phyloP scores from a whole-genome alignment of 2,888 invertebrate species.

The Protodeltote pygarga region DNA sequence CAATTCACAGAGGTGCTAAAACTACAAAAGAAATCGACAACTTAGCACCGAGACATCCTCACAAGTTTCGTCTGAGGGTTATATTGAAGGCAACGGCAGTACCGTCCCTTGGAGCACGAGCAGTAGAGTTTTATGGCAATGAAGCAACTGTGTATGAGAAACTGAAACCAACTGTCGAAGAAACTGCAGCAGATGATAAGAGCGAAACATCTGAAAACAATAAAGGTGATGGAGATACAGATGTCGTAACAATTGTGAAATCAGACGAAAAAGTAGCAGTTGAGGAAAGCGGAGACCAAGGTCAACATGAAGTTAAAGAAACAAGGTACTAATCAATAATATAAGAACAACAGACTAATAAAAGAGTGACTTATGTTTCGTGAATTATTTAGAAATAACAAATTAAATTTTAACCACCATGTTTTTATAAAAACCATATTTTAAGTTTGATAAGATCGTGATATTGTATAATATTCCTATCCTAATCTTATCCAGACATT shows the following conservation, averaged over 20 bases:
- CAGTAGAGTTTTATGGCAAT: conserved; percentile 61
- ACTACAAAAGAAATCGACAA: conserved; percentile 72
- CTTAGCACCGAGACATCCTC: conserved; percentile 80
- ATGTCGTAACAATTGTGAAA: not conserved
- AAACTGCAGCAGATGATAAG: conserved; percentile 5
- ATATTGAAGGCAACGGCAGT: conserved; percentile 64
- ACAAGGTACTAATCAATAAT: conserved; percentile 1
- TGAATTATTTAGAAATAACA: not conserved
- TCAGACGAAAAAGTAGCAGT: not conserved
- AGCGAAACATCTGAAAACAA: not conserved
- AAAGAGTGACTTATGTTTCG: no score
- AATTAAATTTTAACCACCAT: no score
- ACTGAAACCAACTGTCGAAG: conserved; percentile 40
- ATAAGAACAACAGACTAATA: no score
- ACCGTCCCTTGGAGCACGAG: conserved; percentile 51
- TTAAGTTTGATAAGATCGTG: no score
- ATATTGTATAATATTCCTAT: no score
- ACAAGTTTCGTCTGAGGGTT: conserved; percentile 78
- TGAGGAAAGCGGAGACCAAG: not conserved
- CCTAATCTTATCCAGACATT: no score
- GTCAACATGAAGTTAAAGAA: not conserved
- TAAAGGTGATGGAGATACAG: not conserved
- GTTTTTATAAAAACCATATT: no score
- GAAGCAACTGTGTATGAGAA: conserved; percentile 50
- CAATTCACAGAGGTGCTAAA: conserved; percentile 80